These are phyloP conservation scores for Muntiacus reevesi DNA, from an alignment of 2,113 vertebrate genomes.

Conservation along the genomic window DNA sequence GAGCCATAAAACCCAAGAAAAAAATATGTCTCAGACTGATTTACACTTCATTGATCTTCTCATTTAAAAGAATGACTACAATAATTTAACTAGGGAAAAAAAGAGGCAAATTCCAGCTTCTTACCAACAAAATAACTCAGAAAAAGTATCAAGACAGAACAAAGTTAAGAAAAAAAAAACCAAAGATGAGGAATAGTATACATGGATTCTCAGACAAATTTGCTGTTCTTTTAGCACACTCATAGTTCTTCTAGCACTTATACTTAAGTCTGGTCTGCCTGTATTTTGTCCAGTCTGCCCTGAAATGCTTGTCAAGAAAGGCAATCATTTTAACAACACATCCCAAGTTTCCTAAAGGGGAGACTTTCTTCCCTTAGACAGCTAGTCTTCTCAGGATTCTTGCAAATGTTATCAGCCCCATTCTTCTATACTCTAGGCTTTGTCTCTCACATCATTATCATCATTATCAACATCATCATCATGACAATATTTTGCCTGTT, in stretches of 20 bases:
- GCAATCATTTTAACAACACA: background rate
- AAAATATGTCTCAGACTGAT: background rate
- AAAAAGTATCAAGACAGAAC: background rate
- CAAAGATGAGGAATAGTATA: background rate
- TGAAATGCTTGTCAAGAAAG: slow-evolving; percentile 14
- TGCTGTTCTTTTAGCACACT: background rate
- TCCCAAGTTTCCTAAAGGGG: background rate
- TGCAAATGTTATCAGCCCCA: background rate
- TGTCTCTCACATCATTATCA: background rate
- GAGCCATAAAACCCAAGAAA: background rate
- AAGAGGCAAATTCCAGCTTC: background rate
- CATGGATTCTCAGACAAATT: background rate
- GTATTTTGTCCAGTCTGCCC: background rate
- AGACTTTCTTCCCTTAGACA: background rate
- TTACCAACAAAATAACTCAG: background rate
- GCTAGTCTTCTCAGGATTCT: background rate
- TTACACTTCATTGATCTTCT: background rate
- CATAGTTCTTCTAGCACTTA: background rate
- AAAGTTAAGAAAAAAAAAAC: background rate
- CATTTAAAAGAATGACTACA: background rate
- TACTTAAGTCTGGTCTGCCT: background rate
- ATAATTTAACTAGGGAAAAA: background rate
- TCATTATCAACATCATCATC: background rate
- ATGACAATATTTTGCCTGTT: background rate
- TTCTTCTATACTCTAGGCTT: background rate